These are phyloP conservation scores for Cheilosia soror DNA, from an alignment of 2,888 invertebrate genomes.

Conservation along the genomic window DNA sequence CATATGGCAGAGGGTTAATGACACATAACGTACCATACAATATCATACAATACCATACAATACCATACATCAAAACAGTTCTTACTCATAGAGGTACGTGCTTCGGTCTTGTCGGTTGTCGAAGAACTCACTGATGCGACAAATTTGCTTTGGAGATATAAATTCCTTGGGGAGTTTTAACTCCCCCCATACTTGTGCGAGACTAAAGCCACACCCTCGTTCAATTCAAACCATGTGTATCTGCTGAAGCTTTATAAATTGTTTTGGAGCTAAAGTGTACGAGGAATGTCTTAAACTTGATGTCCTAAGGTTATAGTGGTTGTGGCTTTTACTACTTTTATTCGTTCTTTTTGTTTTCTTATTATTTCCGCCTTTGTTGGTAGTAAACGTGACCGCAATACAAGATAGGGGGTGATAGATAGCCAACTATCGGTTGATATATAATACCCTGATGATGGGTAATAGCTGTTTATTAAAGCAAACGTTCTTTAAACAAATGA, in stretches of 20 bases:
- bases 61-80: constrained; percentile 1
- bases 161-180: no score
- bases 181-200: background rate
- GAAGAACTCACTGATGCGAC: no score
- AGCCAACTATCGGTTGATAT: background rate
- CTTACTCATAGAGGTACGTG: constrained; percentile 16
- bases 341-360: background rate
- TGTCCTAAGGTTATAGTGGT: background rate
- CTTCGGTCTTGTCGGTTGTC: background rate
- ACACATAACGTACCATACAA: constrained; percentile 13
- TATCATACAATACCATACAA: background rate
- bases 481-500: background rate
- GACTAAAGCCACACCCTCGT: constrained; percentile 17
- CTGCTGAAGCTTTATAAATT: background rate
- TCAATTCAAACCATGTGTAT: background rate
- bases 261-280: background rate
- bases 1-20: constrained; percentile 10
- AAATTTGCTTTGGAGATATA: no score
- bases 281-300: background rate
- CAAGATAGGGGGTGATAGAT: background rate
- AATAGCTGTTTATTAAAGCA: background rate
- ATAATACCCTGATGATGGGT: background rate
- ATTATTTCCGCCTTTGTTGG: constrained; percentile 12
- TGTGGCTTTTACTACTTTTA: background rate
- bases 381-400: constrained; percentile 23